phyloP scores from a whole-genome alignment of 2,113 vertebrate species.

The Cyanoderma ruficeps region DNA sequence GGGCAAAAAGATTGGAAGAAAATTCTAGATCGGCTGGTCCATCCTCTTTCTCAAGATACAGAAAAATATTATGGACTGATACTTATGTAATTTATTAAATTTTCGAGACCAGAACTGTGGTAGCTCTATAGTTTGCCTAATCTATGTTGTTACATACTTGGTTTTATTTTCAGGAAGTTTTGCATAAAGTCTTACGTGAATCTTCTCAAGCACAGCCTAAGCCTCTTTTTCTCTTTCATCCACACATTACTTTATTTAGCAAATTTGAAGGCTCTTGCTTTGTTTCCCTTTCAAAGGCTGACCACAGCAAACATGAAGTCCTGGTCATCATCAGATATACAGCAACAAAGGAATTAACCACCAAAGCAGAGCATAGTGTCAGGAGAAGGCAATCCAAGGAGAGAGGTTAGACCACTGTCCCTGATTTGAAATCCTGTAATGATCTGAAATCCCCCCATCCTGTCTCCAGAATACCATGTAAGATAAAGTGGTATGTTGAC shows the following conservation, averaged over 20 bases:
- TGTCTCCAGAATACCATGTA: not conserved
- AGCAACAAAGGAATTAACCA: not conserved
- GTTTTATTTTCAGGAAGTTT: not conserved
- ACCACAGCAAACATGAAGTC: accelerated
- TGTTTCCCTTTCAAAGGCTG: not conserved
- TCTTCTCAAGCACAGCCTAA: not conserved
- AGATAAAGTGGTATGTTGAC: not conserved
- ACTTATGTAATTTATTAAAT: not conserved
- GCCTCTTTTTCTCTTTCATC: not conserved
- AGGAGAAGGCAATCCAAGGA: not conserved
- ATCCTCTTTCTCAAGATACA: not conserved
- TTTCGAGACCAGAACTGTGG: not conserved
- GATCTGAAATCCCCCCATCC: not conserved
- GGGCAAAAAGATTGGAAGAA: not conserved
- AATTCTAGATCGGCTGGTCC: not conserved
- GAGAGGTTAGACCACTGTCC: not conserved
- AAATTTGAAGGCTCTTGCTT: not conserved
- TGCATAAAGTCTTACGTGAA: accelerated
- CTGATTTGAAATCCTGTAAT: not conserved
- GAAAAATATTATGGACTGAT: not conserved
- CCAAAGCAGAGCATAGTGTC: not conserved
- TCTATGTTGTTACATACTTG: not conserved
- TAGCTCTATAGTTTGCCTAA: not conserved
- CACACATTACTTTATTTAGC: not conserved
- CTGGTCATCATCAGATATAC: not conserved